Evolutionary conservation across 53 echinoderm and acorn worm genomes (phyloP).

Genomic region (Zoroaster sp.): DNA sequence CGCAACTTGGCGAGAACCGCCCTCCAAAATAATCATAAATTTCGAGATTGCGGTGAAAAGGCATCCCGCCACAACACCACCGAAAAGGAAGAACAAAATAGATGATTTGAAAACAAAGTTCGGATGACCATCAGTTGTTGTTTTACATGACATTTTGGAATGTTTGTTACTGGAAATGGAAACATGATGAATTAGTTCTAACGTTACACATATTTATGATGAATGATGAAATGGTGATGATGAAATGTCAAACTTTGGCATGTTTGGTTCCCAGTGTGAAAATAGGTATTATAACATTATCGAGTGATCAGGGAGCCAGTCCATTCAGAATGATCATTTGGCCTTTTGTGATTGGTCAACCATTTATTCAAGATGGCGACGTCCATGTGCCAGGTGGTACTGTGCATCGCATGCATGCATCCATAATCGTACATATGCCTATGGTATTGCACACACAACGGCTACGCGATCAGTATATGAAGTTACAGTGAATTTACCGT

Average conservation of each 20-base stretch:
- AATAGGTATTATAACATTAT: background rate
- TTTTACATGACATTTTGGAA: slow-evolving; percentile 53
- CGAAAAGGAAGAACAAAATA: slow-evolving; percentile 62
- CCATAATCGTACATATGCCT: background rate
- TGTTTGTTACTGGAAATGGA: background rate
- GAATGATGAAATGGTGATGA: background rate
- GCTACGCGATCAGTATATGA: too few species aligned
- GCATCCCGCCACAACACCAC: slow-evolving; percentile 69
- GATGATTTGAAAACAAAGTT: slow-evolving; percentile 47
- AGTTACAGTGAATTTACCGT: background rate
- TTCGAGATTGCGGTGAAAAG: slow-evolving; percentile 21
- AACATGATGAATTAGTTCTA: background rate
- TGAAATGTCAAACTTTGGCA: background rate
- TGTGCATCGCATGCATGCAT: background rate
- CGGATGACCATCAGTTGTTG: slow-evolving; percentile 5
- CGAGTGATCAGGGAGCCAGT: background rate
- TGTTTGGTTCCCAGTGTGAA: background rate
- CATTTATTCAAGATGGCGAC: slow-evolving; percentile 71
- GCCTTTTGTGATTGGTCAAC: slow-evolving; percentile 70
- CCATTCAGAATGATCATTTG: slow-evolving; percentile 49
- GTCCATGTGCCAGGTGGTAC: slow-evolving; percentile 50
- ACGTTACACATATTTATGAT: background rate
- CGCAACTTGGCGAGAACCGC: slow-evolving; percentile 19
- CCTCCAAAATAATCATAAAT: slow-evolving; percentile 42
- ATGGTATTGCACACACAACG: too few species aligned